These are phyloP conservation scores for Musca domestica DNA, from an alignment of 1,140 invertebrate genomes.

Conservation along the genomic window DNA sequence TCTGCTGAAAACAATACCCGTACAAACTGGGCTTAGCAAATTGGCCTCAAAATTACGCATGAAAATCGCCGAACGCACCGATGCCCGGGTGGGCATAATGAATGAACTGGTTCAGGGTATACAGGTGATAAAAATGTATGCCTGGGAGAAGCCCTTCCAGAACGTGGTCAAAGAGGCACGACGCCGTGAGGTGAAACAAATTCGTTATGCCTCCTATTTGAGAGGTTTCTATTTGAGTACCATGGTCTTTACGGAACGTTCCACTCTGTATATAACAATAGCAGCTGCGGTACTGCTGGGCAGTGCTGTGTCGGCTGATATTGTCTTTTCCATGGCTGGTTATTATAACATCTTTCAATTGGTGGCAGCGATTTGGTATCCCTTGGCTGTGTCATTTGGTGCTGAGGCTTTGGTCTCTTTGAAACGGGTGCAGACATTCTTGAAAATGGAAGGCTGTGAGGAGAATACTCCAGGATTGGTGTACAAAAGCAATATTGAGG, in stretches of 20 bases:
- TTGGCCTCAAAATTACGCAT: slow-evolving; percentile 56
- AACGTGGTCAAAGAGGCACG: slow-evolving; percentile 59
- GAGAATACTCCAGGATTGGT: slow-evolving; percentile 38
- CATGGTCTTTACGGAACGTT: slow-evolving; percentile 70
- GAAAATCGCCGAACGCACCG: slow-evolving; percentile 64
- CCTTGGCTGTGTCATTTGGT: slow-evolving; percentile 65
- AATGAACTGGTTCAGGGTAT: slow-evolving; percentile 73
- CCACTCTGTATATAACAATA: slow-evolving; percentile 72
- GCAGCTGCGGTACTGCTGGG: slow-evolving; percentile 67
- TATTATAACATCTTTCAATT: slow-evolving; percentile 69
- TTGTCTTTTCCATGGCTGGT: slow-evolving; percentile 69
- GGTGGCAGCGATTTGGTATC: slow-evolving; percentile 69
- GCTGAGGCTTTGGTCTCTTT: slow-evolving; percentile 70
- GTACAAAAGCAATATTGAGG: slow-evolving; percentile 33
- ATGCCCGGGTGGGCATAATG: slow-evolving; percentile 75
- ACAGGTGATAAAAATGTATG: slow-evolving; percentile 80
- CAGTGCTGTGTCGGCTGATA: slow-evolving; percentile 66
- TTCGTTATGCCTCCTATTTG: slow-evolving; percentile 68
- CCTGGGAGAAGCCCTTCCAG: slow-evolving; percentile 72
- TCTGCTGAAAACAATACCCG: slow-evolving; percentile 62
- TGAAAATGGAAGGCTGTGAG: slow-evolving; percentile 62
- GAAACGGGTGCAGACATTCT: slow-evolving; percentile 63
- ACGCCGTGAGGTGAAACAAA: slow-evolving; percentile 64
- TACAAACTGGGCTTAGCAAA: slow-evolving; percentile 65
- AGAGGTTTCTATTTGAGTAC: slow-evolving; percentile 66